Evolutionary conservation across 2,113 vertebrate genomes (phyloP), one percentile per base, ranked within the genome.

Genomic region (Campylomormyrus tamandua): DNA sequence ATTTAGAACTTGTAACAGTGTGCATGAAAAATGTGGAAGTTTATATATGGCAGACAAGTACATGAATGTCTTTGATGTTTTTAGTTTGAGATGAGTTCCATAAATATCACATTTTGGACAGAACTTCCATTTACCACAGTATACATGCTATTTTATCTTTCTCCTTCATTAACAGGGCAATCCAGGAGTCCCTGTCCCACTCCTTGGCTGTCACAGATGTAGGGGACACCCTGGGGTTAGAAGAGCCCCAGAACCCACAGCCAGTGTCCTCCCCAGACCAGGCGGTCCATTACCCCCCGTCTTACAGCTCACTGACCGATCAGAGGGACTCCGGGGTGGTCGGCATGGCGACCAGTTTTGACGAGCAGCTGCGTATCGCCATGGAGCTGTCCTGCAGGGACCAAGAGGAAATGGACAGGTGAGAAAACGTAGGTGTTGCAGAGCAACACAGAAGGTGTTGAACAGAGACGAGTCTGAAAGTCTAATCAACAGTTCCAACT

Each of bases 311-410:
- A 0, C 92, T 90, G 90, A 90, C 91, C 0, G 93, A 95, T n/a
- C 92, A 93, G 0, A 91, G 70, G 88, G 90, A 91, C 87, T 90
- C 94, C 0, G 95, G 93, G 21, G 92, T 93, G 1, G 94, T 95
- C 0, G 93, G 92, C 0, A 90, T 93, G 88, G 93, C 91, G 1
- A 90, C 93, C 46, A 97, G 95, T 94, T 98, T 97, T 1, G 97
- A 98, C 1, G 98, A 98, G 94, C 98, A 98, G 94, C 95, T 99
- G 88, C 97, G 96, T 4, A 91, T 98, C 49, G 98, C 98, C 92
- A 97, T 99, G 97, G 98, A 97, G 92, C 90, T 98, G 70, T 99
- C 98, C 0, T 97, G 97, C 13, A 92, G 92, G 90, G 98, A 99
- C 91, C 97, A 98, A 92, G 97, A 97, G 92, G 97, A 98, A 92